Conservation (phyloP, 2,888 invertebrate species). For the Drosophila neutralis region DNA sequence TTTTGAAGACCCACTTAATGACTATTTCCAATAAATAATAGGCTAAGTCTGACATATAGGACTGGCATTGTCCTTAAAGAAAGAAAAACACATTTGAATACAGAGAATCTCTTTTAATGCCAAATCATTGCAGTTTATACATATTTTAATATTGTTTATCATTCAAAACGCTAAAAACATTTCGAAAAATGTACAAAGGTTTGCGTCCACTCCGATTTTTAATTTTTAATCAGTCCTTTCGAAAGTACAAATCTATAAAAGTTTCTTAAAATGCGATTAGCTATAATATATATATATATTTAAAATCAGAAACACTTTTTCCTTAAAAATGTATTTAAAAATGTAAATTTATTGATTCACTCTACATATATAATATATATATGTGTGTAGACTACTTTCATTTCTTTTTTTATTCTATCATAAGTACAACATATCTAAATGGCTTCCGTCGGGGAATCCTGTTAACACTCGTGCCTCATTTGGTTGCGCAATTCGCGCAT, state of each 20-base stretch:
- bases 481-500: slow-evolving; percentile 71
- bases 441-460: not conserved
- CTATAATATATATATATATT: not conserved
- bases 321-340: not conserved
- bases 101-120: no score
- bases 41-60: not conserved
- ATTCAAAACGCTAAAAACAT: no score
- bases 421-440: not conserved
- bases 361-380: not conserved
- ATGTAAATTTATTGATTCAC: not conserved
- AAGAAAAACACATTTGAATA: no score
- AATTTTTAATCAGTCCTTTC: not conserved
- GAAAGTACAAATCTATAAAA: not conserved
- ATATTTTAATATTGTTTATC: no score
- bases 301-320: not conserved
- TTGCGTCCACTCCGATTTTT: not conserved
- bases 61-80: not conserved
- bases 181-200: no score
- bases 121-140: no score
- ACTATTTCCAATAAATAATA: not conserved
- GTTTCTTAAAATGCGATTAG: not conserved
- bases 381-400: not conserved
- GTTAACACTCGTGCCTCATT: slow-evolving; percentile 47
- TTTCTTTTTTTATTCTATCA: not conserved
- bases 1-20: not conserved